These are phyloP conservation scores for Poeciliopsis paucimaculata DNA, from an alignment of 2,797 vertebrate genomes.

Conservation along the genomic window DNA sequence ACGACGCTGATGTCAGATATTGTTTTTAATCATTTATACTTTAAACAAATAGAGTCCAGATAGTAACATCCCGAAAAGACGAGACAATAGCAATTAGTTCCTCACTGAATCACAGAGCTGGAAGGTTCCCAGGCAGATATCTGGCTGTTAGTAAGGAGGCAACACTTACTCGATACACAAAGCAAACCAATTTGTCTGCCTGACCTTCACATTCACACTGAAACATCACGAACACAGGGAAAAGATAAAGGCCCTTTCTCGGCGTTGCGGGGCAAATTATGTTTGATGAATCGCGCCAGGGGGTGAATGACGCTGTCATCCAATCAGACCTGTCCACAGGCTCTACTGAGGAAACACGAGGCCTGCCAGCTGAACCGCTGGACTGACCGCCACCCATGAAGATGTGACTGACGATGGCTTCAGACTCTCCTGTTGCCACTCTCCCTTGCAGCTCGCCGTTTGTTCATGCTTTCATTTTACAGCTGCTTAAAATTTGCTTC, in stretches of 20 bases:
- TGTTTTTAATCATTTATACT: background rate
- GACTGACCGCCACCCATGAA: constrained; percentile 56
- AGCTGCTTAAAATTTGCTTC: constrained; percentile 50
- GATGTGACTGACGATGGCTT: constrained; percentile 66
- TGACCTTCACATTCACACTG: constrained; percentile 43
- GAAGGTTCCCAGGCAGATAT: constrained; percentile 22
- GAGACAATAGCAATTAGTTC: constrained; percentile 17
- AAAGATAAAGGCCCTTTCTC: constrained; percentile 33
- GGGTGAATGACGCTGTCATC: constrained; percentile 49
- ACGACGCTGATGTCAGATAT: background rate
- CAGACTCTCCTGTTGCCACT: constrained; percentile 32
- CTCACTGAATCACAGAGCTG: constrained; percentile 17
- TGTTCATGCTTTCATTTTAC: constrained; percentile 34
- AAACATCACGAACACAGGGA: constrained; percentile 41
- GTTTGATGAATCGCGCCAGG: constrained; percentile 53
- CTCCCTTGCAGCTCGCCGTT: constrained; percentile 36
- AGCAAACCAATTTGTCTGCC: constrained; percentile 38
- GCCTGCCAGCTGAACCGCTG: constrained; percentile 8
- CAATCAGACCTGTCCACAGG: constrained; percentile 58
- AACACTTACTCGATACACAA: constrained; percentile 39
- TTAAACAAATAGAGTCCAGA: background rate
- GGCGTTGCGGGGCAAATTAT: constrained; percentile 47
- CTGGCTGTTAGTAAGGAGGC: constrained; percentile 44
- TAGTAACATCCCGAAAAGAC: constrained; percentile 1
- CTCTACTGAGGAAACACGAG: constrained; percentile 56